Evolutionary conservation across 2,797 vertebrate species (phyloP).

Genomic region (Enteromius trimaculatus): DNA sequence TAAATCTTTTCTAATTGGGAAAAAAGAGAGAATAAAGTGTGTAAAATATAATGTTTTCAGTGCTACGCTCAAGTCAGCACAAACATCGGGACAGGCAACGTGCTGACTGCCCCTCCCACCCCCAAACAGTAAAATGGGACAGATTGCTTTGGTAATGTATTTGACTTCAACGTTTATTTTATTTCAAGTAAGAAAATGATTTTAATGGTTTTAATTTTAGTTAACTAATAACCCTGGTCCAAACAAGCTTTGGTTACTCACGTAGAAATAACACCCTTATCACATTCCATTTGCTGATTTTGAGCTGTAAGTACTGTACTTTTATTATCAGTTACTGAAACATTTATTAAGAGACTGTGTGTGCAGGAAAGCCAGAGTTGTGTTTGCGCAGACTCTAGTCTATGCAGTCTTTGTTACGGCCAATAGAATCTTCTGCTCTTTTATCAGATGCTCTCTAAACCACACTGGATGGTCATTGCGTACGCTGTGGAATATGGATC

Average conservation of each 20-base stretch:
- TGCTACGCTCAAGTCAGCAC: too few species aligned
- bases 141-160: not conserved
- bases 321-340: not conserved
- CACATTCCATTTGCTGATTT: not conserved
- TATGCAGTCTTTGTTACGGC: not conserved
- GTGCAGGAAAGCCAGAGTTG: not conserved
- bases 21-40: too few species aligned
- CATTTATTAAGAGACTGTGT: not conserved
- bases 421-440: conserved; percentile 14
- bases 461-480: conserved; percentile 20
- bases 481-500: conserved; percentile 29
- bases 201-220: not conserved
- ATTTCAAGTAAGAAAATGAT: too few species aligned
- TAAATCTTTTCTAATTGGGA: too few species aligned
- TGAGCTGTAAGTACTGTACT: not conserved
- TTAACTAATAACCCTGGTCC: not conserved
- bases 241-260: not conserved
- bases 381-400: not conserved
- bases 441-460: conserved; percentile 17
- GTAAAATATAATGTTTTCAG: too few species aligned
- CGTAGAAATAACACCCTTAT: not conserved
- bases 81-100: too few species aligned
- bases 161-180: too few species aligned
- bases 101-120: too few species aligned
- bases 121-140: not conserved